These are phyloP conservation scores for Pitangus sulphuratus DNA, from an alignment of 2,797 vertebrate species.

Conservation along the genomic window DNA sequence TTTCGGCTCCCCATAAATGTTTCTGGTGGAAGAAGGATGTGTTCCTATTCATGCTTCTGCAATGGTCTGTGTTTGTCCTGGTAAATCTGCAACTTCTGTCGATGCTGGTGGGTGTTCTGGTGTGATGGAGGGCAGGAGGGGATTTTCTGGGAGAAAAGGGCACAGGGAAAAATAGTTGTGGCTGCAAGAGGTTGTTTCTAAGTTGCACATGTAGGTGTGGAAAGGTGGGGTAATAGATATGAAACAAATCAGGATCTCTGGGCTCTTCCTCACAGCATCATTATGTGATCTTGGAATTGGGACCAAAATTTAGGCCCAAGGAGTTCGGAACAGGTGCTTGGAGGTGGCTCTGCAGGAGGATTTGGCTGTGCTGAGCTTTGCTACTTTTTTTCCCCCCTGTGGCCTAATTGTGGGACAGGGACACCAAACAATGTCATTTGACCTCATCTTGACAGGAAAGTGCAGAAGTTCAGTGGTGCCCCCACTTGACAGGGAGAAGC, in stretches of 20 bases:
- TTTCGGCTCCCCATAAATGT: neutral
- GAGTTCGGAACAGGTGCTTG: accelerated
- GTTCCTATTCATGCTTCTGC: conserved; percentile 11
- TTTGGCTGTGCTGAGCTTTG: neutral
- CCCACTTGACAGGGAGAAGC: neutral
- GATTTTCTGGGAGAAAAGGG: neutral
- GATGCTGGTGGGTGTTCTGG: neutral
- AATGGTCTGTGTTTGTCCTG: conserved; percentile 2
- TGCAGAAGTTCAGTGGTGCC: accelerated
- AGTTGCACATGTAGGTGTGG: neutral
- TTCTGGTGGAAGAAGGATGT: neutral
- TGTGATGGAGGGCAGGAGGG: neutral
- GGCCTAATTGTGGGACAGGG: accelerated
- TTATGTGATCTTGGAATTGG: neutral
- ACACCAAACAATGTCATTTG: accelerated
- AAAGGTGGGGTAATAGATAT: neutral
- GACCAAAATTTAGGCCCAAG: neutral
- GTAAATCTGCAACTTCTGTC: neutral
- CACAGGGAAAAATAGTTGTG: accelerated
- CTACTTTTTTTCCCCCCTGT: neutral
- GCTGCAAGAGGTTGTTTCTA: neutral
- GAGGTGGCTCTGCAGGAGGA: neutral
- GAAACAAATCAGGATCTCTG: neutral
- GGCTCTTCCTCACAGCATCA: accelerated
- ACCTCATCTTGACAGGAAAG: neutral